Percentiles rank a stretch among this genome's conserved stretches.
Evolutionary conservation across 2,888 invertebrate species (phyloP).

Genomic region (Dioctria rufipes): DNA sequence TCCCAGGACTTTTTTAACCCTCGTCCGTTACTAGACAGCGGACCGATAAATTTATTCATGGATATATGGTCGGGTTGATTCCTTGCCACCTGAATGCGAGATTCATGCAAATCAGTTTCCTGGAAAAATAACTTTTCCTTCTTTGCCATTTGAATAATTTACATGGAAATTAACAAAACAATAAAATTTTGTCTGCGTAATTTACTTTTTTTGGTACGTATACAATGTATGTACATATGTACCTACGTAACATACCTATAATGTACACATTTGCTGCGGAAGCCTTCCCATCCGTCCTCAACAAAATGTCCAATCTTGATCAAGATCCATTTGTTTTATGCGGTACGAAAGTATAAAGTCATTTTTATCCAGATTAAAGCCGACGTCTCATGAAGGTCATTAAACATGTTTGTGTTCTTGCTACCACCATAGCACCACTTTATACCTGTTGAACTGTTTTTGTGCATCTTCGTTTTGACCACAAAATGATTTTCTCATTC

Average conservation of each 20-base stretch:
- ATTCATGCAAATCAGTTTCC: slow-evolving; percentile 56
- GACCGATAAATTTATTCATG: slow-evolving; percentile 55
- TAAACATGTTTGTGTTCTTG: not conserved
- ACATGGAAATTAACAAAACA: slow-evolving; percentile 8
- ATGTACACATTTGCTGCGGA: not conserved
- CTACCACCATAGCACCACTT: not conserved
- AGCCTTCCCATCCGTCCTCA: slow-evolving; percentile 1
- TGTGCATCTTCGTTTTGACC: not conserved
- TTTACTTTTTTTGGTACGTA: not conserved
- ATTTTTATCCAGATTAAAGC: not conserved
- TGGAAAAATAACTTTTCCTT: slow-evolving; percentile 44
- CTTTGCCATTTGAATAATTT: slow-evolving; percentile 5
- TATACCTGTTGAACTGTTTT: slow-evolving; percentile 13
- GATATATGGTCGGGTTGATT: slow-evolving; percentile 55
- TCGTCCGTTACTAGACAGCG: slow-evolving; percentile 36
- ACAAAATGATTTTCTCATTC: not conserved
- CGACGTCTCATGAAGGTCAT: slow-evolving; percentile 25
- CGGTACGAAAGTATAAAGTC: slow-evolving; percentile 1
- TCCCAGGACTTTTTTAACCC: slow-evolving; percentile 46
- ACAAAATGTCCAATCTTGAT: not conserved
- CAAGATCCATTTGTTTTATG: slow-evolving; percentile 13
- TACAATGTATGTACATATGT: too few relatives aligned
- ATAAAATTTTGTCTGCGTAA: slow-evolving; percentile 4
- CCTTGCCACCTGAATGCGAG: slow-evolving; percentile 34
- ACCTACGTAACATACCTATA: too few relatives aligned